Conservation (phyloP, 1,140 invertebrate genomes). For the Cotesia chilonis region DNA sequence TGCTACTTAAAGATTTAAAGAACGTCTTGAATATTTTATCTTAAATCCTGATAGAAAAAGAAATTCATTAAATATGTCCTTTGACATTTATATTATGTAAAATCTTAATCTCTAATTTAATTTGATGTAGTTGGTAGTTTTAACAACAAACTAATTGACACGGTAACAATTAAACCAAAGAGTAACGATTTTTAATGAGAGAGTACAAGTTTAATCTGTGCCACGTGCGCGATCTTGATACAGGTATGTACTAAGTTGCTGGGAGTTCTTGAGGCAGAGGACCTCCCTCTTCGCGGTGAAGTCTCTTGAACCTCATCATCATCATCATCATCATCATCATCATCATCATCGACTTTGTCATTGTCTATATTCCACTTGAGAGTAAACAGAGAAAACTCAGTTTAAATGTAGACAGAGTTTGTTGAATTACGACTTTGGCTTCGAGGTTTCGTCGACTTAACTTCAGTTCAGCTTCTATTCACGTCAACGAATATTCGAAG, state of each 20-base stretch:
- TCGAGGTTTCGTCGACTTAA: no score
- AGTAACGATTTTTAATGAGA: conserved; percentile 35
- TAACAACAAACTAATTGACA: conserved; percentile 11
- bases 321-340: conserved; percentile 23
- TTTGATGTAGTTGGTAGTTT: conserved; percentile 14
- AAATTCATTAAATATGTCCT: no score
- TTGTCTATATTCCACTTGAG: conserved; percentile 15
- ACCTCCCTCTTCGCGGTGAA: conserved; percentile 27
- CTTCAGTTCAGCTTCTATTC: not conserved
- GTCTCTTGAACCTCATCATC: conserved; percentile 6
- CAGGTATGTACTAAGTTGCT: conserved; percentile 40
- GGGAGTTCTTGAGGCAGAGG: conserved; percentile 22
- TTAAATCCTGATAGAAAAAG: no score
- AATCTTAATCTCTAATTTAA: not conserved
- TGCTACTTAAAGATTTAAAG: no score
- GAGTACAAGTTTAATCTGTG: conserved; percentile 34
- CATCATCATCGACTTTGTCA: conserved; percentile 1
- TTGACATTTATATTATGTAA: no score
- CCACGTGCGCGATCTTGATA: conserved; percentile 37
- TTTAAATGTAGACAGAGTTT: conserved; percentile 4
- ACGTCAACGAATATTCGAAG: conserved; percentile 25
- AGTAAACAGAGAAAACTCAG: conserved; percentile 20
- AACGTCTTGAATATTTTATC: no score
- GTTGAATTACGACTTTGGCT: conserved; percentile 18
- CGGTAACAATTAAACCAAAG: conserved; percentile 16